Base-by-base conservation (phyloP, 1,140 invertebrate species). In the Brachionus rotundiformis region DNA sequence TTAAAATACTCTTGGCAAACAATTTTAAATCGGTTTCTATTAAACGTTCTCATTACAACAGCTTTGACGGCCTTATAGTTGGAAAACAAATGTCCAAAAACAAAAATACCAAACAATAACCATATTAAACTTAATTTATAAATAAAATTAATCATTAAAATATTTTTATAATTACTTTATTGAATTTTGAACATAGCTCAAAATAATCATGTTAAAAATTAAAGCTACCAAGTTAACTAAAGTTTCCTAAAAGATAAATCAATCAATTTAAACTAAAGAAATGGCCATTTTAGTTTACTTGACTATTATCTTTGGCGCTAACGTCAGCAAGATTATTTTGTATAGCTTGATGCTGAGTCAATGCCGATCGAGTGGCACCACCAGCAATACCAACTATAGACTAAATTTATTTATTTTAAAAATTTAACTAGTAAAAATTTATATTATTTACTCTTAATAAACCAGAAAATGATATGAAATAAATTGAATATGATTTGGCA, bases 301-400 rank as follows among this genome's bases (percentile, higher is more conserved):
- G 96, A 83, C 94, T 95, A 7, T 93, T 93, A 88, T 98, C 96
- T 90, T 98, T 98, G 0, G 95, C 95, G 3, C 94, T 92, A 0
- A 98, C 93, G 89, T 98, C 91, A 1, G 93, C 96, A 87, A 96
- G 91, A 88, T 98, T 98, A 82, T 94, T 92, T 82, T 92, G 87
- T 61, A 93, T 87, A 0, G 95, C 94, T 90, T 93, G 88, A 88
- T 98, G 96, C 84, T 96, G 93, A 0, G 94, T 95, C 82, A 98
- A 89, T 3, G 95, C 93, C 4, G 94, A 93, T 85, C 95, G 90
- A 0, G 96, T 98, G 1, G 95, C 94, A 11, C 94, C 93, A 31
- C 92, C 95, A 83, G 96, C 94, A 41, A 98, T 94, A 19, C 95
- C 95, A 63, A 91, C 91, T 41, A 91, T 86, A 11, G 90, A 88